Base-by-base conservation (phyloP, 2,797 vertebrate genomes). In the Siniperca scherzeri region DNA sequence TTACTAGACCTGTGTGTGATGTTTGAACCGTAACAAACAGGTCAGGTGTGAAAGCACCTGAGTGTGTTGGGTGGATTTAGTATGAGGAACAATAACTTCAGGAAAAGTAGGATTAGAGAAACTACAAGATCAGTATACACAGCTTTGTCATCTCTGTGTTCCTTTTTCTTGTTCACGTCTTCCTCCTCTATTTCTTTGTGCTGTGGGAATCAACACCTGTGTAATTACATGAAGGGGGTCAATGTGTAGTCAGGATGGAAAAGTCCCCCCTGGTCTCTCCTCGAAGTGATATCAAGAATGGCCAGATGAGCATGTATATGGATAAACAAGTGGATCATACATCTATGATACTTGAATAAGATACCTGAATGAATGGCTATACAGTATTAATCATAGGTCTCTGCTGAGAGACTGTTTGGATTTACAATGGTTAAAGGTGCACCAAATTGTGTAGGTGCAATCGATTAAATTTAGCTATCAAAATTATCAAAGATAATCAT, bases 141-240 rank as follows among this genome's bases (percentile, higher is more conserved):
- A 36, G 46, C 7, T 5, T 64, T 68, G 22, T 57, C 30, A 25
- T 44, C 22, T n/a, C 56, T 77, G 21, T 44, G 38, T 61, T 67
- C 59, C 3, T 61, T 13, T 42, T 25, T 69, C n/a, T 30, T 70
- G 53, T 52, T 56, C 40, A 50, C 64, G 48, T 52, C 55, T 42
- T 78, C 21, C 40, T 70, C 16, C 7, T 52, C 50, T 70, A 7
- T 52, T 78, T 83, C 57, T 66, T 36, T 76, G 68, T 50, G 25
- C 74, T 67, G 92, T 87, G 87, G 87, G 91, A 91, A 91, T 90
- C 91, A 92, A 93, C 89, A 91, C 62, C 33, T 82, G 77, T 90
- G 92, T 93, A 93, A 94, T 94, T 93, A 94, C 90, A 93, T 91
- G 93, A 93, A 73, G 59, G 65, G 70, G 79, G 73, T 80, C 79